Percentiles rank a stretch among this genome's conserved stretches.
Conservation (phyloP, 2,113 vertebrate species). For the Nycticryphes semicollaris region DNA sequence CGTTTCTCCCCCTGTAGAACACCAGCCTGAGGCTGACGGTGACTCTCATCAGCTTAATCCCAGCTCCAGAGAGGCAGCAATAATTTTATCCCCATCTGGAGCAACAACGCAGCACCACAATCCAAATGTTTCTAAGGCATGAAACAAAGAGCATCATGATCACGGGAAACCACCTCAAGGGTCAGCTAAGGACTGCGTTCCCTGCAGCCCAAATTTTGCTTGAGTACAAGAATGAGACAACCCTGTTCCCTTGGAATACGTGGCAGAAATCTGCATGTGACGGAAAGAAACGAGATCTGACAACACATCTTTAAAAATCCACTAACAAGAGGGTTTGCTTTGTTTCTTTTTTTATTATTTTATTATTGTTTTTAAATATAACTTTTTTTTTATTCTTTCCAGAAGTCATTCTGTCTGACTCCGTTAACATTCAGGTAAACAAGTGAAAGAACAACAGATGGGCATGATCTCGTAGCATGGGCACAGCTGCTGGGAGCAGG, state of each 20-base stretch:
- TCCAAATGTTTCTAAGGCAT: neutral
- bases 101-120: neutral
- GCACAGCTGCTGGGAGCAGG: neutral
- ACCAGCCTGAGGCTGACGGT: neutral
- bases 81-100: slow-evolving; percentile 29
- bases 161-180: slow-evolving; percentile 25
- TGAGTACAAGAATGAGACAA: neutral
- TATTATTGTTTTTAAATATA: slow-evolving; percentile 17
- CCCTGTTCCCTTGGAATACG: neutral
- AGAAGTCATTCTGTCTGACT: slow-evolving; percentile 44
- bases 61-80: neutral
- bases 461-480: neutral
- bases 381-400: neutral
- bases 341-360: slow-evolving; percentile 38
- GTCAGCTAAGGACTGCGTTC: slow-evolving; percentile 31
- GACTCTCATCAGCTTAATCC: slow-evolving; percentile 32
- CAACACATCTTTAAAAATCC: slow-evolving; percentile 30
- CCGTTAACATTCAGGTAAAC: slow-evolving; percentile 63
- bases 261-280: neutral
- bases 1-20: neutral
- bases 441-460: slow-evolving; percentile 60
- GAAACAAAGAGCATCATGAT: neutral
- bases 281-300: slow-evolving; percentile 37
- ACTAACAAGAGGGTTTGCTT: slow-evolving; percentile 11
- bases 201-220: neutral